A percentile compares a stretch with the other conserved stretches of the same genome.
Conservation (phyloP, 2,113 vertebrate genomes). For the human region DNA sequence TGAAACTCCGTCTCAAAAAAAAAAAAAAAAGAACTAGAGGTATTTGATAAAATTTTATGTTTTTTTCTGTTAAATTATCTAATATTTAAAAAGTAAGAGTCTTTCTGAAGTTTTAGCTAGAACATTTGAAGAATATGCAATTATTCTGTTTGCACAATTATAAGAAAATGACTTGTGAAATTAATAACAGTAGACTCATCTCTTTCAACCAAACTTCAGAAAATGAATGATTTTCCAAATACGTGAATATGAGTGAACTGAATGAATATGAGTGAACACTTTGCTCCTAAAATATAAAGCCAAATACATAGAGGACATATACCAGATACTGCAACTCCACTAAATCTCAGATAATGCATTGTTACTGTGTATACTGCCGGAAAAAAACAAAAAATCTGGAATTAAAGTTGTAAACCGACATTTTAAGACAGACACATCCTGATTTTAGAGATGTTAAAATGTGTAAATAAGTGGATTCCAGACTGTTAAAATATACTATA, state of each 20-base stretch:
- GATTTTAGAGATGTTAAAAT: neutral
- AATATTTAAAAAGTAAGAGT: neutral
- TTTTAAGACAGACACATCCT: neutral
- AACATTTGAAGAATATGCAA: neutral
- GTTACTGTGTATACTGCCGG: neutral
- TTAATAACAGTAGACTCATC: neutral
- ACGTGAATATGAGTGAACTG: no score
- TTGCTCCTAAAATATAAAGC: neutral
- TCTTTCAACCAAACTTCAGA: neutral
- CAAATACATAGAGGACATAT: neutral
- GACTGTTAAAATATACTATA: neutral
- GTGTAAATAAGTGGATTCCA: neutral
- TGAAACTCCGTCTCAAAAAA: no score
- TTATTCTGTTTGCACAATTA: neutral
- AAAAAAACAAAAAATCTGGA: neutral
- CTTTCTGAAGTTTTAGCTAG: neutral
- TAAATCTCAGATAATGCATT: neutral
- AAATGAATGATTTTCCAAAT: neutral
- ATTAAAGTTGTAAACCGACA: neutral
- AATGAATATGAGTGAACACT: neutral
- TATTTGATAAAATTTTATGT: neutral
- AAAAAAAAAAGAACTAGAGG: neutral
- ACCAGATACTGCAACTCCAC: neutral
- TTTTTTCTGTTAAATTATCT: neutral
- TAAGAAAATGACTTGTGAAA: neutral